A percentile compares a stretch with the other conserved stretches of the same genome.
Conservation (phyloP, 1,140 invertebrate genomes). For the Hormaphis cornu region DNA sequence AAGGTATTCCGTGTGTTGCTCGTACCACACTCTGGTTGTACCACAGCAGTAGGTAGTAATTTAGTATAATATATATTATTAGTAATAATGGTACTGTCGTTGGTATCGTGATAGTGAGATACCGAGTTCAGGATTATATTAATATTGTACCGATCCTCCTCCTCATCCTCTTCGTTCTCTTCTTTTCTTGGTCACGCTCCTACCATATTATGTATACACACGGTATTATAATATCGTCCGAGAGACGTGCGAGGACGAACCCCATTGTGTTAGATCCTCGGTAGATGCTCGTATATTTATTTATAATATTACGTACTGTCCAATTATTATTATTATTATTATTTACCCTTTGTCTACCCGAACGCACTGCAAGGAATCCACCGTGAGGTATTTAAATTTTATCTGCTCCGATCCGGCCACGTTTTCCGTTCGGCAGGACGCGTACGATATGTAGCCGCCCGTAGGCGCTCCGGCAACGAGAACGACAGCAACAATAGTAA, state of each 20-base stretch:
- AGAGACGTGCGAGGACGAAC: slow-evolving; percentile 7
- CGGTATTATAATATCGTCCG: no score
- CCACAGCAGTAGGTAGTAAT: not conserved
- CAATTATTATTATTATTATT: no score
- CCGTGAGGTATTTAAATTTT: not conserved
- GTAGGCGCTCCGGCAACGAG: no score
- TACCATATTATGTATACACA: no score
- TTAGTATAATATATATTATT: no score
- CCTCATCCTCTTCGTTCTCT: not conserved
- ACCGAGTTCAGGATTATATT: slow-evolving; percentile 1
- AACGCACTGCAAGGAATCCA: not conserved
- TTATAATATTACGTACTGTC: slow-evolving; percentile 2
- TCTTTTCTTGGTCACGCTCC: slow-evolving; percentile 2
- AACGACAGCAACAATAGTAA: no score
- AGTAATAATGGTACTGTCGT: not conserved
- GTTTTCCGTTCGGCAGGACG: no score
- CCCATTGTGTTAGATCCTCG: not conserved
- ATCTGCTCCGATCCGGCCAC: not conserved
- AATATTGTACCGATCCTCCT: not conserved
- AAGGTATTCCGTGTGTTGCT: not conserved
- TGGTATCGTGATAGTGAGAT: not conserved
- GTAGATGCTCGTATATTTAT: not conserved
- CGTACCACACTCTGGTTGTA: not conserved
- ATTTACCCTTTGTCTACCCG: slow-evolving; percentile 29
- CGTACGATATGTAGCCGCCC: no score